These are phyloP conservation scores for Phymatocera aterrima DNA, from an alignment of 2,888 invertebrate genomes.

Conservation along the genomic window DNA sequence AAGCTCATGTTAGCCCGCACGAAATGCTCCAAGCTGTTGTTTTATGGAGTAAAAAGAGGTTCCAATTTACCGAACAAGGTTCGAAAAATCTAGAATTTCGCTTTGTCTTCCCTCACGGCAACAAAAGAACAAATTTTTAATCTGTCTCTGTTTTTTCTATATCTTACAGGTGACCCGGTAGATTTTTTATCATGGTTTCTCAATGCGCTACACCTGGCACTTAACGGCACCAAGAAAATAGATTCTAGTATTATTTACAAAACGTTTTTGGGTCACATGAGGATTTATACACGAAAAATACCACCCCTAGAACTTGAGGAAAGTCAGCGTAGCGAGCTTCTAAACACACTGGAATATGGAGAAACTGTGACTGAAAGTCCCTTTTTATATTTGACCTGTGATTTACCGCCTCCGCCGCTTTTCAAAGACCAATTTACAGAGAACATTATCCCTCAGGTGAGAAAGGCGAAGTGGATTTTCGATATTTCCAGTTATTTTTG, in stretches of 20 bases:
- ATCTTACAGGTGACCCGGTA: constrained; percentile 90
- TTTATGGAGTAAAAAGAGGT: constrained; percentile 96
- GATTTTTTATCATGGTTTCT: constrained; percentile 99
- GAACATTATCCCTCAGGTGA: constrained; percentile 98
- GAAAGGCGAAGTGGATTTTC: background rate
- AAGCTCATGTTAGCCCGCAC: constrained; percentile 99
- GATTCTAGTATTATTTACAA: constrained; percentile 96
- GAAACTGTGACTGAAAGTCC: constrained; percentile 93
- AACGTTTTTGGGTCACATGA: constrained; percentile 95
- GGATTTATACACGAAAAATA: constrained; percentile 93
- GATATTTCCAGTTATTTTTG: background rate
- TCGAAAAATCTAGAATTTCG: background rate
- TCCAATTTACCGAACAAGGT: constrained; percentile 99
- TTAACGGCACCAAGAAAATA: constrained; percentile 93
- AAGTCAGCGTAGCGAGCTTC: constrained; percentile 87
- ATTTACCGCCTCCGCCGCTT: constrained; percentile 96
- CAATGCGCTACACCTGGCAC: constrained; percentile 94
- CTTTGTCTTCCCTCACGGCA: background rate
- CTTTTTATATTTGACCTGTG: constrained; percentile 97
- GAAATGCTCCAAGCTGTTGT: constrained; percentile 99
- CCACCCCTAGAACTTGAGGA: constrained; percentile 95
- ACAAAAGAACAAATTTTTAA: background rate
- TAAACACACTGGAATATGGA: constrained; percentile 90
- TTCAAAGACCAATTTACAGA: constrained; percentile 98
- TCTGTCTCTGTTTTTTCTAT: constrained; percentile 12